Evolutionary conservation across 2,113 vertebrate genomes (phyloP), one percentile per base, ranked within the genome.

Genomic region (Erpornis zantholeuca): DNA sequence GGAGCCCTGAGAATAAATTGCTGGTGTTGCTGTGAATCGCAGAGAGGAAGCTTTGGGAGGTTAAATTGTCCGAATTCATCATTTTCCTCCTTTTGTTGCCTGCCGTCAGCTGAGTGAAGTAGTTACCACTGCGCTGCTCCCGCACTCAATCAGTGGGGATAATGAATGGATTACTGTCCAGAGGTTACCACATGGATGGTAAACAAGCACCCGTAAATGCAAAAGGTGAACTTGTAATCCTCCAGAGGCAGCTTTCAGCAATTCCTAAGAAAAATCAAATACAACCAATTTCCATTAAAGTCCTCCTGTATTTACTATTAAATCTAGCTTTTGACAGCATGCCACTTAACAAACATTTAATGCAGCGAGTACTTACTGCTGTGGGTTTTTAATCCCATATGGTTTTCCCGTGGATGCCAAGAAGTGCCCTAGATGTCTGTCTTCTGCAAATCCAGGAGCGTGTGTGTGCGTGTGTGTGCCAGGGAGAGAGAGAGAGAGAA

Each of bases 1-100:
- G 97, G 91, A 98, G 98, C 25, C 98, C 98, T 31, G 98, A 97
- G 75, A 99, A 99, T 69, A 97, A 97, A 78, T 53, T 96, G 61
- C 97, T 97, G 57, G 95, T 56, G 29, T 96, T 97, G 85, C 82
- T 95, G 92, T 97, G 98, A 95, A 90, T 97, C 10, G 97, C 98
- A 81, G 97, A 96, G 81, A 98, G 97, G 87, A 96, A 93, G 96
- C 96, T 98, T 82, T 97, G 97, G 47, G 98, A 98, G 35, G 98
- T 98, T 79, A 97, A 81, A 76, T 94, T 98, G 76, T 93, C 97
- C 2, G 90, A 97, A 86, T 96, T 93, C 86, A 97, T 97, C 66
- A 90, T 96, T 88, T 89, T 94, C 71, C 49, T 90, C 77, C 71
- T 88, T 93, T 85, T 71, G 84, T 44, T 71, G 57, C 66, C 77